These are phyloP conservation scores for Pelagia noctiluca DNA, from an alignment of 30 jellyfish, hydroid and myxozoan species.

Conservation along the genomic window DNA sequence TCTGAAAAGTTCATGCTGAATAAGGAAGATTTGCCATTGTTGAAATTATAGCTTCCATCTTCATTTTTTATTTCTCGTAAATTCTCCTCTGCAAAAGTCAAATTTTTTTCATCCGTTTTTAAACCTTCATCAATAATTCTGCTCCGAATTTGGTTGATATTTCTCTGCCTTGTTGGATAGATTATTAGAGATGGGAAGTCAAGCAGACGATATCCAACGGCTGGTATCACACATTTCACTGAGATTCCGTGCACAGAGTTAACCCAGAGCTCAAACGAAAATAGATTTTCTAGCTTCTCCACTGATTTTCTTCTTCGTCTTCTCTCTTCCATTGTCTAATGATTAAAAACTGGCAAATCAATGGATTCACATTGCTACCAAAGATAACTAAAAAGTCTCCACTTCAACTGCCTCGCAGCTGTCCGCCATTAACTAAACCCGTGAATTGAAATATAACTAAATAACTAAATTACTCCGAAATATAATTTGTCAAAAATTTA, in stretches of 20 bases:
- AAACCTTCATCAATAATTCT: background rate
- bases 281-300: constrained; percentile 4
- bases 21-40: constrained; percentile 59
- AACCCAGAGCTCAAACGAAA: constrained; percentile 56
- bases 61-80: constrained; percentile 20
- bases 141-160: too few species aligned
- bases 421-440: too few species aligned
- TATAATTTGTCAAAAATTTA: too few species aligned
- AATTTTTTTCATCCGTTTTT: background rate
- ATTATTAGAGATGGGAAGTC: constrained; percentile 63
- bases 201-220: constrained; percentile 53
- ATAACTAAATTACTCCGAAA: too few species aligned
- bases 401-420: too few species aligned
- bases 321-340: too few species aligned
- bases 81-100: too few species aligned
- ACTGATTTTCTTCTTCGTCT: too few species aligned
- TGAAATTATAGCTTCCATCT: constrained; percentile 18
- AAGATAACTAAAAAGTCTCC: too few species aligned
- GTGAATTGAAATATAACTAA: too few species aligned
- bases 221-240: constrained; percentile 57
- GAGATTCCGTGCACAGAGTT: constrained; percentile 20
- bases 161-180: constrained; percentile 36
- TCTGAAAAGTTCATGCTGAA: constrained; percentile 46
- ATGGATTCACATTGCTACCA: too few species aligned
- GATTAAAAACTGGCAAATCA: too few species aligned